Conservation (phyloP, 2,888 invertebrate genomes). For the Drosophila multiciliata region DNA sequence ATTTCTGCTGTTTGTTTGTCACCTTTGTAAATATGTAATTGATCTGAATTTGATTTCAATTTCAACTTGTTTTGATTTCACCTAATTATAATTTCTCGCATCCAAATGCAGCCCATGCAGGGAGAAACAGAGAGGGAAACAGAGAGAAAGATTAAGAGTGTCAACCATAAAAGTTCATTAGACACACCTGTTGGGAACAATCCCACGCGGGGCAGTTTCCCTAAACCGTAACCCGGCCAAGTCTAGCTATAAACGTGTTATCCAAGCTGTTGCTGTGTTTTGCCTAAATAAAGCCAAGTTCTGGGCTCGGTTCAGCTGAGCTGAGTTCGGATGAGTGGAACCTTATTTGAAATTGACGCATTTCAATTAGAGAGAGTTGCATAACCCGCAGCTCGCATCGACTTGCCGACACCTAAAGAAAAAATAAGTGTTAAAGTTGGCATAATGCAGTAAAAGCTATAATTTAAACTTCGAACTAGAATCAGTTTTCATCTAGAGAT, state of each 20-base stretch:
- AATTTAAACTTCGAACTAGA: background rate
- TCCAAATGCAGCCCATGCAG: constrained; percentile 5
- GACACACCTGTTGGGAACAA: constrained; percentile 19
- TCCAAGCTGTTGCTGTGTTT: constrained; percentile 5
- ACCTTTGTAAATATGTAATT: constrained; percentile 3
- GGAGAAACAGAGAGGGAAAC: background rate
- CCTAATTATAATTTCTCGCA: constrained; percentile 27
- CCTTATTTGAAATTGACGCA: constrained; percentile 67
- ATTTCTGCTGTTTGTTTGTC: constrained; percentile 10
- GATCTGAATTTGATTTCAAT: constrained; percentile 23
- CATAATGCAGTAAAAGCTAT: background rate
- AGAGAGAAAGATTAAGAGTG: background rate
- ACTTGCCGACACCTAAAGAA: background rate
- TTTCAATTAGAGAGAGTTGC: constrained; percentile 69
- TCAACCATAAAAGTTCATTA: constrained; percentile 58
- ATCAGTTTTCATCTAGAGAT: background rate
- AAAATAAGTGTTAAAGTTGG: background rate
- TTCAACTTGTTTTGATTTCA: constrained; percentile 33
- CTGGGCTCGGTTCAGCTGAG: constrained; percentile 24
- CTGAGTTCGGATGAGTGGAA: constrained; percentile 3
- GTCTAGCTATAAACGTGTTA: constrained; percentile 36
- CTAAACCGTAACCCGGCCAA: background rate
- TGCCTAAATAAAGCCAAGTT: constrained; percentile 65
- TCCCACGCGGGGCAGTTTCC: constrained; percentile 8
- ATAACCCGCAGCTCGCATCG: constrained; percentile 45